Evolutionary conservation across 2,888 invertebrate genomes (phyloP).

Genomic region (Hemaris fuciformis): DNA sequence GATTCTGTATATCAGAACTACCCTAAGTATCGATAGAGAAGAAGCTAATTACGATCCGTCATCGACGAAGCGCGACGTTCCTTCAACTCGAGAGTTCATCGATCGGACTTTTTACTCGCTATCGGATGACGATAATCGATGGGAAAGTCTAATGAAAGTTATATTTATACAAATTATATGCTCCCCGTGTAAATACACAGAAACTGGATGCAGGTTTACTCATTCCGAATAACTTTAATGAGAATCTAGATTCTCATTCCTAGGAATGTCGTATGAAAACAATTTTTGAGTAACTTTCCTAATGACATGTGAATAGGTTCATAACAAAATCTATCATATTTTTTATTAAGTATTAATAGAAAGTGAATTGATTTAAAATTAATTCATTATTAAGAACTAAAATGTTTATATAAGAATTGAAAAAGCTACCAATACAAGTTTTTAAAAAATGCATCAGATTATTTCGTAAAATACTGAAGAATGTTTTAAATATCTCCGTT

Average conservation of each 20-base stretch:
- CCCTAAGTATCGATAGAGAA: background rate
- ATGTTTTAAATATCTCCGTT: too few relatives aligned
- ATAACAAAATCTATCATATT: too few relatives aligned
- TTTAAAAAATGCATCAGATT: too few relatives aligned
- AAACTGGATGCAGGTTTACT: background rate
- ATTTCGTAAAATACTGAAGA: too few relatives aligned
- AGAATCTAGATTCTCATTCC: too few relatives aligned
- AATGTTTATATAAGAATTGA: too few relatives aligned
- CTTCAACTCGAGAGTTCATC: conserved; percentile 72
- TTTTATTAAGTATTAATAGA: too few relatives aligned
- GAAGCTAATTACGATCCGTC: conserved; percentile 45
- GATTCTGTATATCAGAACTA: background rate
- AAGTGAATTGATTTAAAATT: too few relatives aligned
- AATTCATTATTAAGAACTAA: too few relatives aligned
- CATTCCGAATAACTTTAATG: background rate
- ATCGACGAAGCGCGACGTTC: conserved; percentile 68
- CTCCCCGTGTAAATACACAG: background rate
- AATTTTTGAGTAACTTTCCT: background rate
- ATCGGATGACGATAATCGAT: conserved; percentile 59
- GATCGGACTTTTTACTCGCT: conserved; percentile 61
- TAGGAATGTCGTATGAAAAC: background rate
- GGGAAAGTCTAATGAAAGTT: conserved; percentile 64
- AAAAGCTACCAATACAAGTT: too few relatives aligned
- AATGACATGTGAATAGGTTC: too few relatives aligned
- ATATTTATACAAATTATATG: conserved; percentile 23